Conservation (phyloP, 2,888 invertebrate species). For the Achlya flavicornis region DNA sequence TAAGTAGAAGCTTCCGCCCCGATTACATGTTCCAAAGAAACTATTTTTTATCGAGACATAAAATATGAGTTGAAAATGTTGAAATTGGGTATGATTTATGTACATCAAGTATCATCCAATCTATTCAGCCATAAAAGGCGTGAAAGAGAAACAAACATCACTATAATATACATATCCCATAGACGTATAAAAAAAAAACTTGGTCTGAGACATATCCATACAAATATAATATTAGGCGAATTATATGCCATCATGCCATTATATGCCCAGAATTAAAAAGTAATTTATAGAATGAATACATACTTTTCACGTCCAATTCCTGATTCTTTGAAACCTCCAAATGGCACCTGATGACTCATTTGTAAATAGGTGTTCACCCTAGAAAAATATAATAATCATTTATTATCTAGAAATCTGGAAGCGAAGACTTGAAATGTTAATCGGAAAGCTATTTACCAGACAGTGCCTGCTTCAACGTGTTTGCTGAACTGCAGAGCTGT, state of each 20-base stretch:
- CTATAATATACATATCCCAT: no score
- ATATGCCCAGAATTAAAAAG: background rate
- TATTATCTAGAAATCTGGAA: background rate
- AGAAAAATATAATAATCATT: constrained; percentile 19
- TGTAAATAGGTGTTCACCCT: constrained; percentile 84
- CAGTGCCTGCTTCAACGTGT: constrained; percentile 90
- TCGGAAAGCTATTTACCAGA: constrained; percentile 85
- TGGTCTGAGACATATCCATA: no score
- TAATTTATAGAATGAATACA: constrained; percentile 29
- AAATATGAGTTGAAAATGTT: no score
- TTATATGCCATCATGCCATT: no score
- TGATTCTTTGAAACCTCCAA: constrained; percentile 93
- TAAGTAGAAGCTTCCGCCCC: background rate
- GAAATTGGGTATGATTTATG: no score
- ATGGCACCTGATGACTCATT: constrained; percentile 87
- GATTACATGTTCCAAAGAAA: no score
- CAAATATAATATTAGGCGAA: no score
- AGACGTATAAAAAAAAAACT: no score
- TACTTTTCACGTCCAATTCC: constrained; percentile 86
- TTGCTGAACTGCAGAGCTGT: constrained; percentile 90
- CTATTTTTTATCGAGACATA: no score
- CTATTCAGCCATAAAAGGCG: no score
- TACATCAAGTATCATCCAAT: no score
- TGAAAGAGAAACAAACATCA: no score
- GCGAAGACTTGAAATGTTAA: background rate